Evolutionary conservation across 2,113 vertebrate genomes (phyloP).

Genomic region (Empidonax alnorum): DNA sequence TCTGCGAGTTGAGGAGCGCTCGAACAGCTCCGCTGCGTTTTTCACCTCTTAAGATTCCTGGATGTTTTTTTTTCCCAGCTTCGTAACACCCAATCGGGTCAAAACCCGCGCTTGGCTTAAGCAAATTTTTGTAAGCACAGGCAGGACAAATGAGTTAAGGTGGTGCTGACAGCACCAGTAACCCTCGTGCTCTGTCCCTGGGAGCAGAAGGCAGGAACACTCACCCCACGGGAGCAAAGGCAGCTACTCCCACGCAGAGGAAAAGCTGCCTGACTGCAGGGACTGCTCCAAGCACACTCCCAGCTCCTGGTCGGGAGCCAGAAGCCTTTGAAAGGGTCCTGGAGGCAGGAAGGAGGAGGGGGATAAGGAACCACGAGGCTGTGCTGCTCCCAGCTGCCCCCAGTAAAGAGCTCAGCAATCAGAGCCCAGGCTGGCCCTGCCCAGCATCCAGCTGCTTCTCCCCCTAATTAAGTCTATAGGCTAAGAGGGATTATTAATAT

Average conservation of each 20-base stretch:
- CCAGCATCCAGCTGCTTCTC: not conserved
- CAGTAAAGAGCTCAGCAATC: not conserved
- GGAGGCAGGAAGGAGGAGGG: not conserved
- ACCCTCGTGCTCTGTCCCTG: not conserved
- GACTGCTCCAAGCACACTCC: not conserved
- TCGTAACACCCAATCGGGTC: fast-evolving
- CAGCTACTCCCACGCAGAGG: not conserved
- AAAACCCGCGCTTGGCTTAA: not conserved
- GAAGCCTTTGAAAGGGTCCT: not conserved
- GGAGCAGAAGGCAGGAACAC: not conserved
- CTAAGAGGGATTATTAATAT: constrained; percentile 16
- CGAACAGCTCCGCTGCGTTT: not conserved
- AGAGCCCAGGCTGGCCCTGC: not conserved
- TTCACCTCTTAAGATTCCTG: not conserved
- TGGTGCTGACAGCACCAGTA: not conserved
- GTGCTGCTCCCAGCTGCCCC: not conserved
- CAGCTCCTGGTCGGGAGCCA: not conserved
- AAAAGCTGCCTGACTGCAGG: not conserved
- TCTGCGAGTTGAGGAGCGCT: not conserved
- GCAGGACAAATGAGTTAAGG: not conserved
- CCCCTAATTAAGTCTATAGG: not conserved
- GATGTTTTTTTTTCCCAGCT: not conserved
- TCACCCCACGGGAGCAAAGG: not conserved
- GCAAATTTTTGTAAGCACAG: not conserved
- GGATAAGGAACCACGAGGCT: not conserved